phyloP scores from a whole-genome alignment of 2,797 vertebrate species.

The Platyrinchus mystaceus region DNA sequence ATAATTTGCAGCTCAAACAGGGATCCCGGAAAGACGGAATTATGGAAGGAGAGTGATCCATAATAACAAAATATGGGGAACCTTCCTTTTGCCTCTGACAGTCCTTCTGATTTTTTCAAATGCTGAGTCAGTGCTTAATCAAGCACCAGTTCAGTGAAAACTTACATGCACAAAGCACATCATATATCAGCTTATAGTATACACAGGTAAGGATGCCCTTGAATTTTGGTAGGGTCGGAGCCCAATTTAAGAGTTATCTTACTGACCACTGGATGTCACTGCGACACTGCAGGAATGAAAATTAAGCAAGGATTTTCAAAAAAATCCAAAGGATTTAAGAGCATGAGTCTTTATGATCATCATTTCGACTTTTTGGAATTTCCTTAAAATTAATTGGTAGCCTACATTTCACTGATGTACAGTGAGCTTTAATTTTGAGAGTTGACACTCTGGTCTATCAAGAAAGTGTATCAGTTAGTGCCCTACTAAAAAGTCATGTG shows the following conservation, averaged over 20 bases:
- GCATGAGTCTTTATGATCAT: background rate
- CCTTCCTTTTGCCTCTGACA: background rate
- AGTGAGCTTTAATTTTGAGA: background rate
- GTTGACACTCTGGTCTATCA: background rate
- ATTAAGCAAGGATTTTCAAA: conserved; percentile 11
- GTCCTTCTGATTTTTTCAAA: background rate
- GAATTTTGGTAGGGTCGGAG: background rate
- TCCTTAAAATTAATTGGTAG: background rate
- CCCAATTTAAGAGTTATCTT: conserved; percentile 68
- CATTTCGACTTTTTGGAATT: background rate
- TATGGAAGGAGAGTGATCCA: background rate
- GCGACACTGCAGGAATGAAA: conserved; percentile 62
- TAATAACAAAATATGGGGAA: background rate
- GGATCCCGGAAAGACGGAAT: background rate
- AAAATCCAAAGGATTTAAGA: background rate
- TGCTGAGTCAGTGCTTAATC: background rate
- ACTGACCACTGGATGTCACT: conserved; percentile 82
- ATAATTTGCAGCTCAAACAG: background rate
- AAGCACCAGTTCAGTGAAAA: background rate
- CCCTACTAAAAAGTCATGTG: background rate
- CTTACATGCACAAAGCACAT: background rate
- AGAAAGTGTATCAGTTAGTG: background rate
- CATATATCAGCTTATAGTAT: background rate
- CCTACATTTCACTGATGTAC: background rate
- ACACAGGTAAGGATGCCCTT: background rate